Percentiles rank a stretch among this genome's conserved stretches.
phyloP scores from a whole-genome alignment of 2,797 vertebrate genomes.

The Carcharodon carcharias region DNA sequence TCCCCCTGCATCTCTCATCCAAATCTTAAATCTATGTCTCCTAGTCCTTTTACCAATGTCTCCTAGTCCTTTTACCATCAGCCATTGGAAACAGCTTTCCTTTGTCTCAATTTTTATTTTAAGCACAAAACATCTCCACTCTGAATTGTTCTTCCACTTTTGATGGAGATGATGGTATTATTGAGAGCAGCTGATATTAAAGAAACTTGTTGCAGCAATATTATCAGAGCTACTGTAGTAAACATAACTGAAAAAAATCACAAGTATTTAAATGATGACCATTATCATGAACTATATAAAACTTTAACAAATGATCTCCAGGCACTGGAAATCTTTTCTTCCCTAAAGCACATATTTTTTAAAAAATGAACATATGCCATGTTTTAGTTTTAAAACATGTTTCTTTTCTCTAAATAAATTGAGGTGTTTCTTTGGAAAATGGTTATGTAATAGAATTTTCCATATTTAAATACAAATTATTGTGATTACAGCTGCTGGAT shows the following conservation, averaged over 20 bases:
- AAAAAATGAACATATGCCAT: not conserved
- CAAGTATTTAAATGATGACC: not conserved
- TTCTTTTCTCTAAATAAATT: not conserved
- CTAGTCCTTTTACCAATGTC: too few species aligned
- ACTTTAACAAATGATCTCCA: not conserved
- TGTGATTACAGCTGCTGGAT: not conserved
- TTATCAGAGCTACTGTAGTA: not conserved
- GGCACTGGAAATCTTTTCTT: not conserved
- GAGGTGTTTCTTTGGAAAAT: not conserved
- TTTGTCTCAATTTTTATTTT: not conserved
- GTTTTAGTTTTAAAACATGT: not conserved
- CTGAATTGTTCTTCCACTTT: not conserved
- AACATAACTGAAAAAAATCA: not conserved
- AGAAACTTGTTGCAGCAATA: not conserved
- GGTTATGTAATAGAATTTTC: not conserved
- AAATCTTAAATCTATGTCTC: not conserved
- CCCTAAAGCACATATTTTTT: not conserved
- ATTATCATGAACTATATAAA: not conserved
- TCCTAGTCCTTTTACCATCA: too few species aligned
- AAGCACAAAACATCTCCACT: not conserved
- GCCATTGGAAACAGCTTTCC: too few species aligned
- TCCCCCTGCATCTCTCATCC: not conserved
- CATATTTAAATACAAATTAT: conserved; percentile 7
- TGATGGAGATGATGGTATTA: not conserved
- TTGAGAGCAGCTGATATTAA: not conserved